These are phyloP conservation scores for Todiramphus chloris DNA, from an alignment of 2,113 vertebrate species.

Conservation along the genomic window DNA sequence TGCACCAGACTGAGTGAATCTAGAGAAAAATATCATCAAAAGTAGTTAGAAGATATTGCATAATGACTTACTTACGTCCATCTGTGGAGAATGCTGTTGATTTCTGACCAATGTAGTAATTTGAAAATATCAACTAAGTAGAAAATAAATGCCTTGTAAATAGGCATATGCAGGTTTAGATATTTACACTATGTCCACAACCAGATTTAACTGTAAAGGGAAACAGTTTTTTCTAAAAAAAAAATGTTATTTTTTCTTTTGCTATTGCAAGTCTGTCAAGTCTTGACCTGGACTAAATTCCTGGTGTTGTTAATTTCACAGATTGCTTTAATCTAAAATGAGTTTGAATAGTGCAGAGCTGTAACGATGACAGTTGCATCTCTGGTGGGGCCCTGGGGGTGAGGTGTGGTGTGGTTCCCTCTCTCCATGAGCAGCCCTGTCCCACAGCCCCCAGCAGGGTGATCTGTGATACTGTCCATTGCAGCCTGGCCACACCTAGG, in stretches of 20 bases:
- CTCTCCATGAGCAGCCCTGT: background rate
- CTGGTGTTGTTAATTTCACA: background rate
- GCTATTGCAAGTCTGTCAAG: background rate
- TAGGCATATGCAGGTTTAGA: background rate
- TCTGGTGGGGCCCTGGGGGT: background rate
- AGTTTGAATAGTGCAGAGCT: background rate
- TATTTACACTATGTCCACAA: background rate
- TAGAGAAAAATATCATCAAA: background rate
- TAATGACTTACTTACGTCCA: background rate
- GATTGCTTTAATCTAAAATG: background rate
- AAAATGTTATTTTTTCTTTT: background rate
- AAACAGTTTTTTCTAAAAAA: background rate
- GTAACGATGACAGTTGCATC: accelerated
- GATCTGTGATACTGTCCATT: background rate
- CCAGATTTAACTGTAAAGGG: background rate
- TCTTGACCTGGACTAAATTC: background rate
- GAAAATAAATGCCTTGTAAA: background rate
- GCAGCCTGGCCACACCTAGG: accelerated
- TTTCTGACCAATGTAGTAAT: background rate
- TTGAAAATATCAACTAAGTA: background rate
- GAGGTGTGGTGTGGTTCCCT: accelerated
- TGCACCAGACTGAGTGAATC: background rate
- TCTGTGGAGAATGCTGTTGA: background rate
- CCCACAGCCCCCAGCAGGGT: background rate
- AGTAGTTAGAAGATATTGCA: background rate